Evolutionary conservation across 2,888 invertebrate genomes (phyloP).

Genomic region (Plebejus argus): DNA sequence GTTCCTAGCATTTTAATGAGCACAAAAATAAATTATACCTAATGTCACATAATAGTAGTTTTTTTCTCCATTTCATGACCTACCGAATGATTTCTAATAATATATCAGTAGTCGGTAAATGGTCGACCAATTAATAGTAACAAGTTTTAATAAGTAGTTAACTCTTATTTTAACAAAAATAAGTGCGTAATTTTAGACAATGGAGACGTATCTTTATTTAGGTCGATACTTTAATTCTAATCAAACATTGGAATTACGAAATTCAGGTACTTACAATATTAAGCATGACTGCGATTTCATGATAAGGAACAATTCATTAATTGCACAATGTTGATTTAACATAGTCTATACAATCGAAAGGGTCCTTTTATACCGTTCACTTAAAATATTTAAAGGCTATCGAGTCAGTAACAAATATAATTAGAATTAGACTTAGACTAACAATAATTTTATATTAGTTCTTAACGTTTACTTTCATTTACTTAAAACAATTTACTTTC

Average conservation of each 20-base stretch:
- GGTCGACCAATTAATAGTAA: too few species aligned
- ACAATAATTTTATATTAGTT: not conserved
- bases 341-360: conserved; percentile 22
- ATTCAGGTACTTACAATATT: conserved; percentile 37
- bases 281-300: conserved; percentile 36
- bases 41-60: too few species aligned
- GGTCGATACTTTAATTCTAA: conserved; percentile 9
- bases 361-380: conserved; percentile 11
- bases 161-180: too few species aligned
- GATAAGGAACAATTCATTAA: conserved; percentile 20
- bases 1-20: too few species aligned
- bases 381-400: conserved; percentile 10
- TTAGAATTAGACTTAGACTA: not conserved
- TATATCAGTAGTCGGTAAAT: too few species aligned
- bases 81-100: too few species aligned
- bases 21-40: too few species aligned
- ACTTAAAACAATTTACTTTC: not conserved
- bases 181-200: not conserved
- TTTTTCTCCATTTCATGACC: too few species aligned
- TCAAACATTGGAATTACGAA: conserved; percentile 30
- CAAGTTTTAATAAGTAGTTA: too few species aligned
- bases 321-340: conserved; percentile 8
- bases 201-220: conserved; percentile 32
- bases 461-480: not conserved
- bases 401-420: not conserved